phyloP scores from a whole-genome alignment of 2,888 invertebrate genomes.

The Tryphoninae sp. region DNA sequence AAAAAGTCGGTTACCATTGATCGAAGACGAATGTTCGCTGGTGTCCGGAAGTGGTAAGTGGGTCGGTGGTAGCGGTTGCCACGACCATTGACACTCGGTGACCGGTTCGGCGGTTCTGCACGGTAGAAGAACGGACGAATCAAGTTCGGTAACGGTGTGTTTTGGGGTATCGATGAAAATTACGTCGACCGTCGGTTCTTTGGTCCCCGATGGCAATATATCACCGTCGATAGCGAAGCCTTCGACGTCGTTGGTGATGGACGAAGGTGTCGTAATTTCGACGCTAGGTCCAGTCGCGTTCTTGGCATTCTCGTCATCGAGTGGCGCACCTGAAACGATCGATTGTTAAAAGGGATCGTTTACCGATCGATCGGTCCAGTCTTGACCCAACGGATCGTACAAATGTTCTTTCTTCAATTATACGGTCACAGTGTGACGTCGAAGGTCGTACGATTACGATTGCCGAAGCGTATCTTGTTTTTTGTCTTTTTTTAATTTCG shows the following conservation, averaged over 20 bases:
- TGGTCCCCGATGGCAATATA: constrained; percentile 70
- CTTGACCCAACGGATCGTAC: no score
- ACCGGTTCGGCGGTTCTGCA: constrained; percentile 77
- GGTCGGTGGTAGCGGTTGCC: constrained; percentile 77
- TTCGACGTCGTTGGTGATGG: constrained; percentile 56
- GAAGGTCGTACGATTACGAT: neutral
- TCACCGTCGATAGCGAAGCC: constrained; percentile 73
- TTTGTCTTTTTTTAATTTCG: neutral
- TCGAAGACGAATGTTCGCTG: constrained; percentile 65
- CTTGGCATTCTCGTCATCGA: constrained; percentile 19
- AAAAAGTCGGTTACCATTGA: constrained; percentile 15
- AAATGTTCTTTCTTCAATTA: neutral
- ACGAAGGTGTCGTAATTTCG: constrained; percentile 27
- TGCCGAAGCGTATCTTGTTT: neutral
- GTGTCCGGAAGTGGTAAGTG: constrained; percentile 77
- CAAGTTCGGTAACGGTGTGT: constrained; percentile 75
- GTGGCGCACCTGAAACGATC: constrained; percentile 20
- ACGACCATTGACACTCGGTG: constrained; percentile 79
- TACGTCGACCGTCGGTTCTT: constrained; percentile 67
- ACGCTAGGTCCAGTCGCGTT: constrained; percentile 11
- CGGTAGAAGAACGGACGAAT: constrained; percentile 75
- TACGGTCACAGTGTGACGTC: neutral
- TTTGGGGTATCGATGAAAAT: constrained; percentile 75
- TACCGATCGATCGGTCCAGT: no score
- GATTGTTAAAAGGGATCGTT: neutral